Evolutionary conservation across 2,113 vertebrate genomes (phyloP).

Genomic region (Ochotona princeps): DNA sequence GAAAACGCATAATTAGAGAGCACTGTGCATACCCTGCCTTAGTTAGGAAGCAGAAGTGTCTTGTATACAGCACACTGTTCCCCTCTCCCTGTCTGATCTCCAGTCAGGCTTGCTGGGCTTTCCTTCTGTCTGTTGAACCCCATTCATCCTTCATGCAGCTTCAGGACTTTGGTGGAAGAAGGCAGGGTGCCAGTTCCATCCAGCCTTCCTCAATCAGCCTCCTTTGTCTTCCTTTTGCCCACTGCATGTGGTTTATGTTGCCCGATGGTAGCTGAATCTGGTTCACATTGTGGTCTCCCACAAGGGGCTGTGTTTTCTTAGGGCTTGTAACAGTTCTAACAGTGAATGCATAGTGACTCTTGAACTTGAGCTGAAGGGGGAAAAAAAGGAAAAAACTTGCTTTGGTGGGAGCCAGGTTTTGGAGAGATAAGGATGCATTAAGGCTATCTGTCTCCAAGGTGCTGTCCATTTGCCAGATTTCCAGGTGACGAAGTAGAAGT

Average conservation of each 20-base stretch:
- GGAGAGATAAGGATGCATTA: background rate
- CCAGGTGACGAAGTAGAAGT: background rate
- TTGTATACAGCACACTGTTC: too few species aligned
- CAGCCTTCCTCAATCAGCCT: background rate
- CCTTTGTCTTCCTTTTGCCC: background rate
- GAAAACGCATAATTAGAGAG: background rate
- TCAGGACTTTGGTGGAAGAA: background rate
- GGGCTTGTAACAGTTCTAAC: background rate
- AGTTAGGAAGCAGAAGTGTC: background rate
- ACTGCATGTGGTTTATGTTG: background rate
- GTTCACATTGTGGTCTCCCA: background rate
- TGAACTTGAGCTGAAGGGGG: background rate
- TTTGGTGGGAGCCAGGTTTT: background rate
- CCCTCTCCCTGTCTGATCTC: background rate
- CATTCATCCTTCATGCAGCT: background rate
- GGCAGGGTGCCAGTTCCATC: background rate
- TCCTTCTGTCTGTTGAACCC: slow-evolving; percentile 13
- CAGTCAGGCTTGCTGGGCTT: background rate
- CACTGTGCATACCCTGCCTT: background rate
- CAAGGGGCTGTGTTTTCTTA: slow-evolving; percentile 36
- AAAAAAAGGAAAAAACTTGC: background rate
- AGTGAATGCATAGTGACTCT: background rate
- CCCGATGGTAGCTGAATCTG: background rate
- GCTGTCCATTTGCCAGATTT: background rate
- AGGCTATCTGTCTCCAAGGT: background rate